Base-by-base conservation (phyloP, 2,888 invertebrate genomes). In the Dicroscelio sp. region DNA sequence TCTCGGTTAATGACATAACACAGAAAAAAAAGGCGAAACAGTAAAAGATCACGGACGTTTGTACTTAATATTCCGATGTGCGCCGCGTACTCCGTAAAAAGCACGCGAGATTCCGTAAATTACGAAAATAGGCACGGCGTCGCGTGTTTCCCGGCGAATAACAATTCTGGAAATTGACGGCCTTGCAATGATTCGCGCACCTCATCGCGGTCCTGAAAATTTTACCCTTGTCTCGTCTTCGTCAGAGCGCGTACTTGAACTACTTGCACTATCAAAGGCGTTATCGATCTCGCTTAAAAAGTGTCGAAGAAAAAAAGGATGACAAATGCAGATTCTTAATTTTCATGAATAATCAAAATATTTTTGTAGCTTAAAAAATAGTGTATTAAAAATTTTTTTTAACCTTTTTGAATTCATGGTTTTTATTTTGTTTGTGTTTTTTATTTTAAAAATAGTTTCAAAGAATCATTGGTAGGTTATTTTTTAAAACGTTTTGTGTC, bases 171-270 rank as follows among this genome's bases (percentile, higher is more conserved):
- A 88, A 91, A 83, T 33, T 63, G 17, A 38, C 83, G 91, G 83
- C 91, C 91, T 91, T 91, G 88, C 82, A 35, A 79, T 78, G 79
- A 86, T 85, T 80, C 83, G 87, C 60, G 79, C 58, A 65, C 75
- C 38, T 84, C 89, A 71, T 85, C 86, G 82, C 86, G 83, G 89
- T 88, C 88, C 91, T 86, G 88, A 73, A 91, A 89, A 83, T 90
- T 80, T 84, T 91, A 91, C 89, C 91, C 91, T 91, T 88, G 91
- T 91, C 88, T 91, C 89, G 91, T 91, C 91, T 91, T 90, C 89
- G 80, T 82, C 85, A 60, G 67, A 85, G 83, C 69, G 88, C 91
- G 89, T 91, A 87, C 89, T 91, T 91, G 91, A 91, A 91, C 91
- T 91, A 90, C 89, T 91, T 91, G 89, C 91, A 80, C 79, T 86